Evolutionary conservation across 2,113 vertebrate genomes (phyloP).

Genomic region (Pelecanoides urinatrix): DNA sequence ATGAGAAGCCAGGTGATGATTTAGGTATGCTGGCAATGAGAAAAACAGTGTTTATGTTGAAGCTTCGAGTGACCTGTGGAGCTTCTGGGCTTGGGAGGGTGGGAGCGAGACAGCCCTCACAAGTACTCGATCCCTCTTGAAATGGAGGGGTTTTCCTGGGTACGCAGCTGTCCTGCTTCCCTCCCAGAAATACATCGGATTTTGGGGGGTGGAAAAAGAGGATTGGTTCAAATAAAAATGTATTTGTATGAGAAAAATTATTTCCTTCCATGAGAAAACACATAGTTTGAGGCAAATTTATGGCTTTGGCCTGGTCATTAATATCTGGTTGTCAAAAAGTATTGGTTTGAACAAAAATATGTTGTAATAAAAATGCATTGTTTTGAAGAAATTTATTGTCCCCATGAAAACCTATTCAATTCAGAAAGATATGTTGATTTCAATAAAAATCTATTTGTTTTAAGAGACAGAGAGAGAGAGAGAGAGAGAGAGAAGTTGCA

Average conservation of each 20-base stretch:
- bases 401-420: conserved; percentile 81
- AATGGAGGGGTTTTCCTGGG: conserved; percentile 59
- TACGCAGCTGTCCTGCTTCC: conserved; percentile 14
- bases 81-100: not conserved
- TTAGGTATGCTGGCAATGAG: not conserved
- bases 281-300: conserved; percentile 83
- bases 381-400: conserved; percentile 85
- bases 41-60: not conserved
- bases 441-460: conserved; percentile 82
- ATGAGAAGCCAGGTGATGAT: not conserved
- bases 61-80: not conserved
- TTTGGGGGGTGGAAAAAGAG: conserved; percentile 63
- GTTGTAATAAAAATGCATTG: conserved; percentile 86
- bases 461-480: conserved; percentile 45
- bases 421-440: conserved; percentile 81
- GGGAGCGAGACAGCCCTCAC: not conserved
- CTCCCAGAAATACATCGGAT: conserved; percentile 67
- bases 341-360: conserved; percentile 87
- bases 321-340: conserved; percentile 86
- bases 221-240: conserved; percentile 84
- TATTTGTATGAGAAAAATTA: conserved; percentile 85
- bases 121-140: conserved; percentile 33
- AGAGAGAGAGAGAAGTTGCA: not conserved
- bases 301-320: conserved; percentile 81
- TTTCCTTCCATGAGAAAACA: conserved; percentile 80